phyloP scores from a whole-genome alignment of 2,888 invertebrate species.

The Cheiracanthium punctorium region DNA sequence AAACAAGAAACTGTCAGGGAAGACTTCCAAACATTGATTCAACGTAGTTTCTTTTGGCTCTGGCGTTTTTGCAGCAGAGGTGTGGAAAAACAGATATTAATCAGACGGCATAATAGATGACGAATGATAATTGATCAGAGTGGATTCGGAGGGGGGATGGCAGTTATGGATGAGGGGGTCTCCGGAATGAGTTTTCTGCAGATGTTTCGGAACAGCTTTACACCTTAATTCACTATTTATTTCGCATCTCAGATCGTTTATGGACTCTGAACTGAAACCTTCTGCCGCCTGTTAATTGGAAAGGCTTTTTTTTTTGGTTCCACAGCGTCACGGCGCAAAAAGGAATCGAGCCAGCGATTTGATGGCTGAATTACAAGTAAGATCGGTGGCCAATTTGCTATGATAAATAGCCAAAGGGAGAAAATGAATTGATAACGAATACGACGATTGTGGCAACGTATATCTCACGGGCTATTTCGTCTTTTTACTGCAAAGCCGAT shows the following conservation, averaged over 20 bases:
- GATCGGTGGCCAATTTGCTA: constrained; percentile 52
- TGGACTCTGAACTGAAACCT: not conserved
- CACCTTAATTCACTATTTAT: constrained; percentile 1
- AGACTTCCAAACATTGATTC: not conserved
- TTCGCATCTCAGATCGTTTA: not conserved
- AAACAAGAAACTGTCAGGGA: not conserved
- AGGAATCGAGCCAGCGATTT: constrained; percentile 4
- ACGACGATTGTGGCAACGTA: constrained; percentile 25
- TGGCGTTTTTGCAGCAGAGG: not conserved
- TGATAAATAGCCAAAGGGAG: constrained; percentile 53
- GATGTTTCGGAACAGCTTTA: constrained; percentile 4
- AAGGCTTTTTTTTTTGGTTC: constrained; percentile 34
- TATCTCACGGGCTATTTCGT: no score
- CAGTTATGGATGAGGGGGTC: not conserved
- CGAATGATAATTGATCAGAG: not conserved
- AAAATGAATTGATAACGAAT: constrained; percentile 56
- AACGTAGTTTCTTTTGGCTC: no score
- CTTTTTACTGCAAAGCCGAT: no score
- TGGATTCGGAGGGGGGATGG: not conserved
- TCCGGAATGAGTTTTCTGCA: constrained; percentile 1
- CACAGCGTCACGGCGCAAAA: constrained; percentile 31
- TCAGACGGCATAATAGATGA: not conserved
- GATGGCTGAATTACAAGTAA: constrained; percentile 59
- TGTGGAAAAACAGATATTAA: not conserved
- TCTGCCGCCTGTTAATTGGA: constrained; percentile 42